phyloP scores from a whole-genome alignment of 2,888 invertebrate species.

The Macrosiphum euphorbiae region DNA sequence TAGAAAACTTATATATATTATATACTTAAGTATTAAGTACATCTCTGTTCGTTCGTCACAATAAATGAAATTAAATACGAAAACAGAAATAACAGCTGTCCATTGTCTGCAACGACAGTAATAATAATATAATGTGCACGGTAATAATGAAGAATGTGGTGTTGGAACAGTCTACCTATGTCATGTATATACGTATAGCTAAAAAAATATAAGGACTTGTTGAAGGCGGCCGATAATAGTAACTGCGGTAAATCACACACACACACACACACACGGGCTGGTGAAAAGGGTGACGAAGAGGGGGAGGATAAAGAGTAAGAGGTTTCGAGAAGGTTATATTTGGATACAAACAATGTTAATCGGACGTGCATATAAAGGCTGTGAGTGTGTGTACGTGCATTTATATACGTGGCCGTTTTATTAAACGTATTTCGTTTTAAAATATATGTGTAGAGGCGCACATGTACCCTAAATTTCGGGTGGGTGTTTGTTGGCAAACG shows the following conservation, averaged over 20 bases:
- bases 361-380: background rate
- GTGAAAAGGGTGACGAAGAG: background rate
- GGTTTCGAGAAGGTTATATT: background rate
- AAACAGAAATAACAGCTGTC: background rate
- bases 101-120: background rate
- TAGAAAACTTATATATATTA: no score
- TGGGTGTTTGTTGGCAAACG: conserved; percentile 38
- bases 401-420: conserved; percentile 38
- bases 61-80: no score
- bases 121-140: background rate
- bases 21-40: background rate
- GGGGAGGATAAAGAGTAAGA: background rate
- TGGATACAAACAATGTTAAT: conserved; percentile 17
- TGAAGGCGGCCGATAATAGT: background rate
- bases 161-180: background rate
- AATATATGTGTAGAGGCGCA: background rate
- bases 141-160: background rate
- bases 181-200: background rate
- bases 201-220: background rate
- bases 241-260: background rate
- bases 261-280: background rate
- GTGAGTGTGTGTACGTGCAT: background rate
- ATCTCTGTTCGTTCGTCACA: background rate
- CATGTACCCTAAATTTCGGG: conserved; percentile 24
- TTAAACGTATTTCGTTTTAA: conserved; percentile 12